Evolutionary conservation across 2,888 invertebrate genomes (phyloP).

Genomic region (Drosophila nr. perissopoda): DNA sequence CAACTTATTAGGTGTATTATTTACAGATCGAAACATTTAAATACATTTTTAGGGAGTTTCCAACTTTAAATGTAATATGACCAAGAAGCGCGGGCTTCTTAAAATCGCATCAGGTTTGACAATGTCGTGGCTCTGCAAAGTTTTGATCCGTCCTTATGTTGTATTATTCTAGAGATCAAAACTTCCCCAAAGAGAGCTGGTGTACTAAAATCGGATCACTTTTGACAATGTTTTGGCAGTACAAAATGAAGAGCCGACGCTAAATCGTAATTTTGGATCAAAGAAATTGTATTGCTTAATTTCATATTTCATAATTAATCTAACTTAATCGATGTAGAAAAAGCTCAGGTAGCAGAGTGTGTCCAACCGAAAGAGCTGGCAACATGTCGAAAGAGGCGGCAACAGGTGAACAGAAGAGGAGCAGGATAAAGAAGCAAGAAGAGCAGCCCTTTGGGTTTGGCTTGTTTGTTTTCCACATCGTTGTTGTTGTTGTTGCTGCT

Average conservation of each 20-base stretch:
- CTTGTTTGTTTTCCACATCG: constrained; percentile 64
- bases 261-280: background rate
- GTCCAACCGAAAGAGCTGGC: background rate
- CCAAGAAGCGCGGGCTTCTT: background rate
- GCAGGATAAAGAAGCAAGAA: constrained; percentile 2
- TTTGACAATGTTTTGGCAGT: background rate
- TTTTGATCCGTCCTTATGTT: too few species aligned
- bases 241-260: background rate
- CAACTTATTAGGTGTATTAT: background rate
- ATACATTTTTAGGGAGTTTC: background rate
- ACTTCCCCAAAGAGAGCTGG: background rate
- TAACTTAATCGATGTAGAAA: background rate
- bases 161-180: background rate
- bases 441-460: constrained; percentile 58
- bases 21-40: background rate
- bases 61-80: background rate
- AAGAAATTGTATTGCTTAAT: background rate
- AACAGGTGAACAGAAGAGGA: constrained; percentile 55
- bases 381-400: constrained; percentile 32
- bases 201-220: background rate
- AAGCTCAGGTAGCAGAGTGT: background rate
- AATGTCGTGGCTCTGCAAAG: too few species aligned
- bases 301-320: background rate
- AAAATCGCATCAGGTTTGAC: too few species aligned
- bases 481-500: constrained; percentile 27